These are phyloP conservation scores for Nautilus pompilius DNA, from an alignment of 1,140 invertebrate genomes.

Conservation along the genomic window DNA sequence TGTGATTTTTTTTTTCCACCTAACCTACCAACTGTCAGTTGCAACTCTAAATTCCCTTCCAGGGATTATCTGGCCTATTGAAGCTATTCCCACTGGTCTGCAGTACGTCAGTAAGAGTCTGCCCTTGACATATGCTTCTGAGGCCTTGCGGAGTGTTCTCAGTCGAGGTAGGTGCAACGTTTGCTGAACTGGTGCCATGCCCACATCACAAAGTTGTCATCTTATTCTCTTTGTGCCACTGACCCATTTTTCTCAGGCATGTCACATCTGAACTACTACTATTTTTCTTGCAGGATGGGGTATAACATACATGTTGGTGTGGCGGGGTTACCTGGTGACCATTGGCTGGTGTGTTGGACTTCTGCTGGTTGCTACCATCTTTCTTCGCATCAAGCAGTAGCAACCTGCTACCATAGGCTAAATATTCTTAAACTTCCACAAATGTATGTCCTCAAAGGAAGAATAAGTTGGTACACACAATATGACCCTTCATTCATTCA, in stretches of 20 bases:
- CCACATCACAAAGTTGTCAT: too few relatives aligned
- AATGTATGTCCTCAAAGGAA: too few relatives aligned
- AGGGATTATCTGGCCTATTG: constrained; percentile 90
- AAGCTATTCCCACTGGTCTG: constrained; percentile 84
- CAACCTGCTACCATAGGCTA: too few relatives aligned
- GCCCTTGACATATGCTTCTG: constrained; percentile 87
- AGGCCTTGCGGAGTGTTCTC: constrained; percentile 81
- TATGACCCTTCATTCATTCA: too few relatives aligned
- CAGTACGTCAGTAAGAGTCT: constrained; percentile 78
- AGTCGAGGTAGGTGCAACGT: constrained; percentile 68
- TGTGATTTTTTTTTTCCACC: background rate
- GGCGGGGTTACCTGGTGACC: constrained; percentile 82
- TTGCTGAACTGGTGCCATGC: background rate
- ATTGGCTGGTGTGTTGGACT: constrained; percentile 77
- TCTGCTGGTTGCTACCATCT: constrained; percentile 71
- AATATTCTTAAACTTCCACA: too few relatives aligned
- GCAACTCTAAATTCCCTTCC: constrained; percentile 25
- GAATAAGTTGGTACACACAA: too few relatives aligned
- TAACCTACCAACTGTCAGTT: background rate
- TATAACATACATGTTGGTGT: constrained; percentile 76
- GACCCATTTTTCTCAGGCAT: background rate
- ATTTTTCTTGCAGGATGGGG: constrained; percentile 62
- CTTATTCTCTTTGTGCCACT: background rate
- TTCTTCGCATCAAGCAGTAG: constrained; percentile 37
- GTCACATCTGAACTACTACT: background rate